Conservation (phyloP, 2,888 invertebrate genomes). For the Eristalis pertinax region DNA sequence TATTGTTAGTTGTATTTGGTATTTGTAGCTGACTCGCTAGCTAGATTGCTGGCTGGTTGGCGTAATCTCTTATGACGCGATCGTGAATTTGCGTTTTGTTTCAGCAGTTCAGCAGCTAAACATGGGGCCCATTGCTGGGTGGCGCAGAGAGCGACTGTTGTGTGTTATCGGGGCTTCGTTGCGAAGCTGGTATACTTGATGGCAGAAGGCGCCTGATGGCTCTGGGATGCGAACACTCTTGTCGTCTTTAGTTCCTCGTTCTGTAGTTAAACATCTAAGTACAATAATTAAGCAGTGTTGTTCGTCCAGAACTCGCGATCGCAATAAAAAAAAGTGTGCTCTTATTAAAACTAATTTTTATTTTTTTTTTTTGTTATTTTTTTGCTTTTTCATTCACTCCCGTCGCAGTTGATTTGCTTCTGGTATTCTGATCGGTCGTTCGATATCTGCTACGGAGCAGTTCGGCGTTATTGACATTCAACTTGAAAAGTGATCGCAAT, state of each 20-base stretch:
- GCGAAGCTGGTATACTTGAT: not conserved
- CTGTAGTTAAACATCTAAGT: conserved; percentile 43
- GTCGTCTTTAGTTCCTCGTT: conserved; percentile 18
- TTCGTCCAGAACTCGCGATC: conserved; percentile 25
- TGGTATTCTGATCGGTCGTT: conserved; percentile 32
- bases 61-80: conserved; percentile 66
- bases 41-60: conserved; percentile 33
- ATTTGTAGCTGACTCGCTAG: conserved; percentile 18
- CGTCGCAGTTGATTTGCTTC: conserved; percentile 18
- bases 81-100: conserved; percentile 64
- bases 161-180: conserved; percentile 21
- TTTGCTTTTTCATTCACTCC: conserved; percentile 27
- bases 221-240: conserved; percentile 28
- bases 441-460: conserved; percentile 26
- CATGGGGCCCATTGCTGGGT: conserved; percentile 14
- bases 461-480: conserved; percentile 64
- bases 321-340: conserved; percentile 52
- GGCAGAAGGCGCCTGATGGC: conserved; percentile 29
- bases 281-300: conserved; percentile 53
- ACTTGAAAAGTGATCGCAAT: conserved; percentile 66
- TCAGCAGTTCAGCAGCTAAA: conserved; percentile 51
- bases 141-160: conserved; percentile 14
- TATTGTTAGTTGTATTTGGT: conserved; percentile 25
- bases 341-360: conserved; percentile 41
- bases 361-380: conserved; percentile 20